A percentile compares a stretch with the other conserved stretches of the same genome.
Evolutionary conservation across 2,888 invertebrate genomes (phyloP).

Genomic region (Maniola hyperantus): DNA sequence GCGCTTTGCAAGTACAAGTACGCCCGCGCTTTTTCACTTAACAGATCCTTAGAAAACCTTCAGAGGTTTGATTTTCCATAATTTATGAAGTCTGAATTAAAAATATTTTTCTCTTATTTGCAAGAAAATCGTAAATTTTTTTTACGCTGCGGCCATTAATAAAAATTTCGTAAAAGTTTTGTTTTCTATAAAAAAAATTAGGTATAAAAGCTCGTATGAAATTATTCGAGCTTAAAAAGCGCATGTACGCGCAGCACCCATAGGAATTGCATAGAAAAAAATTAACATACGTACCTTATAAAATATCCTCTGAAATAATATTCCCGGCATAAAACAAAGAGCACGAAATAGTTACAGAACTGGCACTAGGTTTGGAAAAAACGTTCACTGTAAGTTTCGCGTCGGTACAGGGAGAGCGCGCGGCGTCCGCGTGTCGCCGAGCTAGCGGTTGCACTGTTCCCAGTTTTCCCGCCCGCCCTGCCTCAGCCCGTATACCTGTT

Average conservation of each 20-base stretch:
- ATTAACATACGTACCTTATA: constrained; percentile 26
- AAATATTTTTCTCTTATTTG: background rate
- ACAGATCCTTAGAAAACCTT: background rate
- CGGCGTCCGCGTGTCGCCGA: constrained; percentile 58
- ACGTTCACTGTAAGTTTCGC: constrained; percentile 44
- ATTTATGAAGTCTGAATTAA: background rate
- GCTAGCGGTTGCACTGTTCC: constrained; percentile 69
- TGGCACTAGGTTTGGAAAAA: constrained; percentile 35
- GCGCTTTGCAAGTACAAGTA: background rate
- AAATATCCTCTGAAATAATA: constrained; percentile 25
- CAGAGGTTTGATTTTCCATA: background rate
- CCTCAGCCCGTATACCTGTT: constrained; percentile 66
- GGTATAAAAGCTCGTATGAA: background rate
- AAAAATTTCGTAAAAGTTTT: too few species aligned
- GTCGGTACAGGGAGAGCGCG: constrained; percentile 51
- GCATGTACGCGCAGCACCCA: background rate
- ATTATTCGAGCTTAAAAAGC: background rate
- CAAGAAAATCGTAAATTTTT: too few species aligned
- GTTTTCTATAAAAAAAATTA: background rate
- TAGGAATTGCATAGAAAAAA: background rate
- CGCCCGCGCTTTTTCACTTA: background rate
- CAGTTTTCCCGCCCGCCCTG: constrained; percentile 52
- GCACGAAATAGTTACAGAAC: constrained; percentile 32
- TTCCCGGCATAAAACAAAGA: constrained; percentile 29
- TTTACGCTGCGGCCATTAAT: too few species aligned